phyloP scores from a whole-genome alignment of 2,888 invertebrate species.

The Copidosoma aretas region DNA sequence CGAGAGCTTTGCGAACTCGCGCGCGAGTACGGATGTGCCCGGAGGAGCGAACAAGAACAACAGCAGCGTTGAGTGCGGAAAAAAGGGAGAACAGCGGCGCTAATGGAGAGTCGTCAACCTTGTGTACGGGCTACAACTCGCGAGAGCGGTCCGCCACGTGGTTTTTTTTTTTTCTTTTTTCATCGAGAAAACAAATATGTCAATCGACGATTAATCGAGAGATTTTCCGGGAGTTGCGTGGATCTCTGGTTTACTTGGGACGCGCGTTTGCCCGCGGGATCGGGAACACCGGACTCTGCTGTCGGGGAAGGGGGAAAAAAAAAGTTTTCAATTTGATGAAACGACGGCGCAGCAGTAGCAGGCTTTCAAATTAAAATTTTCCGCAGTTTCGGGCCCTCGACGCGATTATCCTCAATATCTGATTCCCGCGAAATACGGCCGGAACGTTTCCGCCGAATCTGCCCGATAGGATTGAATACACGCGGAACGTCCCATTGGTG shows the following conservation, averaged over 20 bases:
- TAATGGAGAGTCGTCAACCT: neutral
- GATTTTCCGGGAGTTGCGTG: conserved; percentile 24
- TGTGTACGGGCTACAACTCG: neutral
- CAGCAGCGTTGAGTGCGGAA: neutral
- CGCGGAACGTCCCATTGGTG: too few relatives aligned
- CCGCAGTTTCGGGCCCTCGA: neutral
- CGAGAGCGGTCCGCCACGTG: neutral
- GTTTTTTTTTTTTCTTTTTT: neutral
- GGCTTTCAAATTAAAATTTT: neutral
- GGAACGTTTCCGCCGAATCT: too few relatives aligned
- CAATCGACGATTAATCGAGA: conserved; percentile 24
- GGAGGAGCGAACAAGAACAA: neutral
- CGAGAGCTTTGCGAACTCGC: conserved; percentile 7
- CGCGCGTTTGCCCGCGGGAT: neutral
- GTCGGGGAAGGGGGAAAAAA: too few relatives aligned
- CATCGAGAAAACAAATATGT: conserved; percentile 10
- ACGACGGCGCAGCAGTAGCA: neutral
- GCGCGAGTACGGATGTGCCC: neutral
- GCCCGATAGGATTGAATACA: too few relatives aligned
- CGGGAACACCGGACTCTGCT: neutral
- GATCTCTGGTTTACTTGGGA: neutral
- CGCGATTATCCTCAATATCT: neutral
- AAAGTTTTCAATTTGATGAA: conserved; percentile 2
- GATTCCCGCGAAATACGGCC: too few relatives aligned
- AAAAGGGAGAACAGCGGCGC: neutral